phyloP scores from a whole-genome alignment of 2,113 vertebrate species.

The Noturus placidus region DNA sequence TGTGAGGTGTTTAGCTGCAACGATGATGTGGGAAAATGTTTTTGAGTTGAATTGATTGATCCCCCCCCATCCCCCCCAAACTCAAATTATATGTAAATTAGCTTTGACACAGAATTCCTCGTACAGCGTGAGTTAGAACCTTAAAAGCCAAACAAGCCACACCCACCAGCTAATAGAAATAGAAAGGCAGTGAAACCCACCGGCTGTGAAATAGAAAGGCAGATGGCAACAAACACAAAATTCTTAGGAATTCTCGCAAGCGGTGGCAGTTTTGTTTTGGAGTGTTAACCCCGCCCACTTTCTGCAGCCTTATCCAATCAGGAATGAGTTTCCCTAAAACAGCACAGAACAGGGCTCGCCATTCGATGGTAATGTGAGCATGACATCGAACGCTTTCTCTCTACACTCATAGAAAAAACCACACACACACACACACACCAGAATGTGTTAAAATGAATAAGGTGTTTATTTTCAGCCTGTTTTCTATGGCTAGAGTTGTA shows the following conservation, averaged over 20 bases:
- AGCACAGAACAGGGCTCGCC: background rate
- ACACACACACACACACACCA: background rate
- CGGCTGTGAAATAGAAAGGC: background rate
- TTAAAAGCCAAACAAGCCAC: background rate
- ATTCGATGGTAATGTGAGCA: background rate
- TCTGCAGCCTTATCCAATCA: background rate
- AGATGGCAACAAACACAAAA: background rate
- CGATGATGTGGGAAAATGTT: background rate
- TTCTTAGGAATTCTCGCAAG: background rate
- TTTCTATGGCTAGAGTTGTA: conserved; percentile 83
- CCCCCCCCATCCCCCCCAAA: accelerated
- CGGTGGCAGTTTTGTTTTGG: background rate
- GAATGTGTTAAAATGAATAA: conserved; percentile 57
- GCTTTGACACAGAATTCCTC: background rate
- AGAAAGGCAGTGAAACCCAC: too few relatives aligned
- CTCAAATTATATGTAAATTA: background rate
- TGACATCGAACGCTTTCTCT: background rate
- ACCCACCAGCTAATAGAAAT: background rate
- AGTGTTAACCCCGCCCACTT: background rate
- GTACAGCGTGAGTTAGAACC: too few relatives aligned
- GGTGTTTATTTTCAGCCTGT: conserved; percentile 75
- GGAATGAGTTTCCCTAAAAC: background rate
- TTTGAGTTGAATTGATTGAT: background rate
- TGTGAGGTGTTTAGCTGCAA: background rate
- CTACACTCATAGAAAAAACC: background rate